These are phyloP conservation scores for Hecatera dysodea DNA, from an alignment of 2,888 invertebrate species.

Conservation along the genomic window DNA sequence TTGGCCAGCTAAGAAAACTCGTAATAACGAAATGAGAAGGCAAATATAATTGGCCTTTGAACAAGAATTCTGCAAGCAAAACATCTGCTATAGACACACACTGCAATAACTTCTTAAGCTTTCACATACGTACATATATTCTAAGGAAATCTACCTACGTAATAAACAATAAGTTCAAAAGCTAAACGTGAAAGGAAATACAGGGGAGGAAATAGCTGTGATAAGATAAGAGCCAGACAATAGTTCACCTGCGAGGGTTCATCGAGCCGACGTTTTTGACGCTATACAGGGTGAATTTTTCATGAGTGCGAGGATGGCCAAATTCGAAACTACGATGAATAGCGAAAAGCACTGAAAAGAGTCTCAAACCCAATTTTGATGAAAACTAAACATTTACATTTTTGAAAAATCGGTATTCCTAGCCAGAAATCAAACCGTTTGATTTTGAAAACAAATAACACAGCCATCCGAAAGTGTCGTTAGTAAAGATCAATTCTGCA, in stretches of 20 bases:
- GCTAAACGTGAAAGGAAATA: constrained; percentile 41
- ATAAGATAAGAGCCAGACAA: constrained; percentile 52
- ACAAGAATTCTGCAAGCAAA: neutral
- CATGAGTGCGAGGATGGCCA: too few species aligned
- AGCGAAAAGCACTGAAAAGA: too few species aligned
- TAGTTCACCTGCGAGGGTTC: constrained; percentile 43
- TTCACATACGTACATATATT: neutral
- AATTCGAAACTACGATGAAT: too few species aligned
- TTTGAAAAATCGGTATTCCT: too few species aligned
- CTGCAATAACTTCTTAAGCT: neutral
- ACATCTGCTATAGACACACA: neutral
- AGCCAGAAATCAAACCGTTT: too few species aligned
- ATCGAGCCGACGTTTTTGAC: constrained; percentile 30
- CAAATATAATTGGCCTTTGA: neutral
- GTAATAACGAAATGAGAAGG: constrained; percentile 2
- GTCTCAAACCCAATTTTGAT: too few species aligned
- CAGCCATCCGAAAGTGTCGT: too few species aligned
- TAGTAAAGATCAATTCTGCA: too few species aligned
- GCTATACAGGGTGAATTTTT: too few species aligned
- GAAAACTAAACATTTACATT: too few species aligned
- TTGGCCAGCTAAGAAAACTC: too few species aligned
- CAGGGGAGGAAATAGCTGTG: constrained; percentile 48
- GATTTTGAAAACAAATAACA: too few species aligned
- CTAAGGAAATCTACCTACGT: constrained; percentile 1
- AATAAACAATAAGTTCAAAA: constrained; percentile 46